Base-by-base conservation (phyloP, 2,113 vertebrate species). In the Elachura formosa region DNA sequence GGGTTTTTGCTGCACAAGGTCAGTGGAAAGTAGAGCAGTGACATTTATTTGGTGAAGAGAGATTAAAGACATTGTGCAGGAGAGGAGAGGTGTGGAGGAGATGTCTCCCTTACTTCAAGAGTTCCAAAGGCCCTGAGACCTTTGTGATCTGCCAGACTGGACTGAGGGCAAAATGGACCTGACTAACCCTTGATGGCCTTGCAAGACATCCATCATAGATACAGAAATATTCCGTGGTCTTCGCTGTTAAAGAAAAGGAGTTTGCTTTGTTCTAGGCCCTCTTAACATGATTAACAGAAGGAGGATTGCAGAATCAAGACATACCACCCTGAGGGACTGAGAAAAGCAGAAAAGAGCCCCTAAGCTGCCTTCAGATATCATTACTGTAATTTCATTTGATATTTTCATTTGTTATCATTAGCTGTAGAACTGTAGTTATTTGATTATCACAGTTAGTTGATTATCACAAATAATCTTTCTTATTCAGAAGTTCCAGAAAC, bases 61-160 rank as follows among this genome's bases (percentile, higher is more conserved):
- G 16, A 62, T 4, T 15, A 33, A 66, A 41, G 25, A 43, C 25
- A 28, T n/a, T 20, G 10, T 16, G 28, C 38, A 41, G 25, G 56
- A 75, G 56, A 67, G 12, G 20, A 74, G 43, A 34, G 2, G 0
- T 5, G 25, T 0, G 0, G 6, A n/a, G n/a, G n/a, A n/a, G n/a
- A n/a, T n/a, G n/a, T n/a, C n/a, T n/a, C 26, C 54, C 8, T 43
- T 62, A 62, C 12, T 64, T 31, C 12, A 41, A 43, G 61, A 71
- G 51, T 9, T 56, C 38, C 63, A 31, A 34, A 16, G 25, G 40
- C 15, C 13, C 29, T 20, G 34, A 54, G 38, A 21, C 10, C 41
- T 61, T 29, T 4, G 5, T 34, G 7, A 25, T 36, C 22, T 72
- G 52, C 10, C 34, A 87, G n/a, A 41, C 54, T 22, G 25, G 41